Base-by-base conservation (phyloP, 1,140 invertebrate genomes). In the Eumaeus atala region DNA sequence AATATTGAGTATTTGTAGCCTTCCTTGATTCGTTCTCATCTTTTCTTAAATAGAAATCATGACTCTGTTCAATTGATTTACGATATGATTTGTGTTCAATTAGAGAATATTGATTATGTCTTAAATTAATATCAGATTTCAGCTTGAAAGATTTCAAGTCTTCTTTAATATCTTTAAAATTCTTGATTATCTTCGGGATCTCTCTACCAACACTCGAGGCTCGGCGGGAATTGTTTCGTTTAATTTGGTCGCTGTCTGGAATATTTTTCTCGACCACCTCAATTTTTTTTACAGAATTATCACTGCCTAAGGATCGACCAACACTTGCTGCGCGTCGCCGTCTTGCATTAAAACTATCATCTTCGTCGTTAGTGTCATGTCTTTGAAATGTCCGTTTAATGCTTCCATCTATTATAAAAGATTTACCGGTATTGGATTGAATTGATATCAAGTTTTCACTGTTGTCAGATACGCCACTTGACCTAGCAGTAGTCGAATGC, bases 181-280 rank as follows among this genome's bases (percentile, higher is more conserved):
- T 48, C 28, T 51, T 33, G 53, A 56, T 54, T 17, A 50, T 35
- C 53, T 44, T 35, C 17, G 57, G 40, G 14, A 72, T 28, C 35
- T 84, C 79, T 51, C 77, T 66, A 33, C 80, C 79, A 16, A 87
- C 73, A 70, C 84, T 87, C 36, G 66, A 56, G 7, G 82, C 82
- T 21, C 84, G 72, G 48, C 57, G 62, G 61, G 76, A 76, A 42
- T 52, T 59, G n/a, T 56, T 61, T 54, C 40, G 42, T 57, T 64
- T 58, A 47, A 54, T 51, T 51, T 51, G 11, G 18, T 16, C 11
- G 21, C 17, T 36, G 40, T 37, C 47, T 21, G 16, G n/a, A 16
- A 16, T 12, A 51, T 10, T 34, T 8, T 55, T 56, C 50, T 44
- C 14, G 35, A 54, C 66, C 37, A 53, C 14, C 0, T 7, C 35